phyloP scores from a whole-genome alignment of 2,113 vertebrate genomes.

The Mus pahari region DNA sequence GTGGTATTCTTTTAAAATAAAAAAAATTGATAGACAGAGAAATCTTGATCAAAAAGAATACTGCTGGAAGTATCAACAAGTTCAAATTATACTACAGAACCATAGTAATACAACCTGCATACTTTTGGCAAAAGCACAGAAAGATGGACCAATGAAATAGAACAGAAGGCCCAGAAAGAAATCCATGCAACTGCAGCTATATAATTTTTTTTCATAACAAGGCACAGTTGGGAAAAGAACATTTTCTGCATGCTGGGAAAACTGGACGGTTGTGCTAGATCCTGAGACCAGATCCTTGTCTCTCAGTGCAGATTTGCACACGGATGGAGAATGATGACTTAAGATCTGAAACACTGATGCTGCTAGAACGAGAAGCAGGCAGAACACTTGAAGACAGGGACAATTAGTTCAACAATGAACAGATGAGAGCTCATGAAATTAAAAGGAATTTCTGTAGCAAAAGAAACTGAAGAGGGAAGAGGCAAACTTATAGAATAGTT shows the following conservation, averaged over 20 bases:
- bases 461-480: background rate
- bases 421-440: background rate
- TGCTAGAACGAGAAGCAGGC: no score
- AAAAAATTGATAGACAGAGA: background rate
- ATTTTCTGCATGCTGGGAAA: background rate
- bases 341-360: background rate
- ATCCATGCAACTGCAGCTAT: background rate
- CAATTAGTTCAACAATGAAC: background rate
- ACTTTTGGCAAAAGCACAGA: background rate
- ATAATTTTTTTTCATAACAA: background rate
- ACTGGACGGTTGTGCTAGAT: background rate
- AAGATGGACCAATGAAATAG: background rate
- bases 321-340: no score
- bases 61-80: background rate
- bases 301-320: background rate
- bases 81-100: background rate
- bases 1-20: background rate
- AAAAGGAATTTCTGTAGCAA: background rate
- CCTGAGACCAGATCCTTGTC: no score
- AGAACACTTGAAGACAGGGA: background rate
- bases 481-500: background rate
- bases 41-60: background rate
- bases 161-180: background rate
- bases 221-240: background rate
- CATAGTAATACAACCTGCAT: no score